Evolutionary conservation across 2,113 vertebrate species (phyloP), one percentile per base, ranked within the genome.

Genomic region (Lonchura striata): DNA sequence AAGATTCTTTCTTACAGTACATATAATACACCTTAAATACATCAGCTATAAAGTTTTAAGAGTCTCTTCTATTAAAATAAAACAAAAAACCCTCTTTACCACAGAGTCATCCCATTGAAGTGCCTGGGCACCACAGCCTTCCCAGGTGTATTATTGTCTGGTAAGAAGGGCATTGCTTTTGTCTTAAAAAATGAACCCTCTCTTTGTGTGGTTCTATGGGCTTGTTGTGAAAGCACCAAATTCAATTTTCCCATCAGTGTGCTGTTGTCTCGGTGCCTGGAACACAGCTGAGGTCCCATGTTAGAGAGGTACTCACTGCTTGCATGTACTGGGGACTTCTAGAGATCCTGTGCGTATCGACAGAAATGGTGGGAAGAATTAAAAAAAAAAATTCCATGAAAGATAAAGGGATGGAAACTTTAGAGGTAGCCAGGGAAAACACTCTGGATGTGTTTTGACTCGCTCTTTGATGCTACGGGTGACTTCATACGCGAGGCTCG

Each of bases 41-140:
- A 3, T n/a, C 30, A n/a, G 56, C 46, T 70, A 42, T 46, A 35
- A 39, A n/a, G 6, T 80, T 77, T 28, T 37, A 47, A 47, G 42
- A 46, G 35, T 79, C 5, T 56, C 3, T 77, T 70, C 14, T 52
- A 9, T 64, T 70, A 44, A 87, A 90, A 70, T 14, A 49, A 24
- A 70, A 13, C 17, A 33, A 65, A 60, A 85, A 78, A 2, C 3
- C 42, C 10, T 27, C 13, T 66, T 61, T 21, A 19, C 39, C 1
- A 0, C 21, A 53, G 1, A 2, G 7, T 72, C 7, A 22, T 60
- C 30, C 41, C 0, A 0, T 21, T 81, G 52, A 37, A 27, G 20
- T 77, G 9, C 28, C 35, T 64, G 91, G 53, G 13, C 44, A 49
- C 41, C 10, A 24, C 27, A 69, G 49, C 31, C 18, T 10, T 82